A percentile compares a stretch with the other conserved stretches of the same genome.
These are phyloP conservation scores for Hipparchia semele DNA, from an alignment of 2,888 invertebrate species.

Conservation along the genomic window DNA sequence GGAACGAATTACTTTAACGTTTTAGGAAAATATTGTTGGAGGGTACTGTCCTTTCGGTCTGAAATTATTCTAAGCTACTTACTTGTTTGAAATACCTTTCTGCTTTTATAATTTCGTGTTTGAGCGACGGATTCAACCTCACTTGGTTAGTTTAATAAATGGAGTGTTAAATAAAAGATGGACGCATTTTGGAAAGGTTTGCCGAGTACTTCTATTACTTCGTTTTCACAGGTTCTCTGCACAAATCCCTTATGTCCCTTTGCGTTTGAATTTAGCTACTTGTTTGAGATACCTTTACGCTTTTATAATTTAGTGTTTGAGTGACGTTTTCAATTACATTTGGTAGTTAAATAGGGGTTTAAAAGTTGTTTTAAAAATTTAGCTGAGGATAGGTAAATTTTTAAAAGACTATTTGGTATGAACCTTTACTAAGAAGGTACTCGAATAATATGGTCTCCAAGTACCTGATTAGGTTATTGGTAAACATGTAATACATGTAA, in stretches of 20 bases:
- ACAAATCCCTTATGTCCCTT: background rate
- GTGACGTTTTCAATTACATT: background rate
- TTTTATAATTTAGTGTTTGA: conserved; percentile 9
- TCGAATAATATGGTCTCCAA: no score
- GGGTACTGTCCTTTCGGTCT: conserved; percentile 6
- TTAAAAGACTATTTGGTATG: no score
- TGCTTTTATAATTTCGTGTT: conserved; percentile 8
- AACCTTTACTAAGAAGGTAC: no score
- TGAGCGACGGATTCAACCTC: conserved; percentile 1
- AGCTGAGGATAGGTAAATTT: no score
- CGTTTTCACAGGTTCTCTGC: background rate
- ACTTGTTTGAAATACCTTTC: conserved; percentile 11
- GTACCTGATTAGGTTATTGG: no score
- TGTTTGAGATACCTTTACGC: conserved; percentile 8
- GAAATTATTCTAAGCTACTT: conserved; percentile 7
- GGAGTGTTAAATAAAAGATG: background rate
- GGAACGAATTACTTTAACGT: conserved; percentile 18
- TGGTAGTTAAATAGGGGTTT: background rate
- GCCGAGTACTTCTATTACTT: background rate
- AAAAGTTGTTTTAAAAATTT: no score
- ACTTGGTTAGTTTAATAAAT: background rate
- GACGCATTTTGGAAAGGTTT: no score
- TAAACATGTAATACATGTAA: no score
- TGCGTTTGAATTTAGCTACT: background rate
- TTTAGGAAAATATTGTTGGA: conserved; percentile 14